phyloP scores from a whole-genome alignment of 2,797 vertebrate species.

The Anguilla megastoma region DNA sequence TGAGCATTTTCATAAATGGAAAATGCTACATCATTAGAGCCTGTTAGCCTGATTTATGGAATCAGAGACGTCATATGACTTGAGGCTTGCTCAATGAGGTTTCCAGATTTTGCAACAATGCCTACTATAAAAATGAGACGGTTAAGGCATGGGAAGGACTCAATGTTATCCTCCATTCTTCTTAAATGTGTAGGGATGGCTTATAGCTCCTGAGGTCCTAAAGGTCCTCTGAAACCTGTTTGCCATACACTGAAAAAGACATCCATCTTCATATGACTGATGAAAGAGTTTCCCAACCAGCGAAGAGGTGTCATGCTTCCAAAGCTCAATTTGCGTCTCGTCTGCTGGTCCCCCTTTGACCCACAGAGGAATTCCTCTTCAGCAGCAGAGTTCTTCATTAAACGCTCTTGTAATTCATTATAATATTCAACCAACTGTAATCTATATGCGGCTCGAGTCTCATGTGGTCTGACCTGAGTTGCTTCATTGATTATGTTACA shows the following conservation, averaged over 20 bases:
- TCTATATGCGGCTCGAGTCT: neutral
- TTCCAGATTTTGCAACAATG: neutral
- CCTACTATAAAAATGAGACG: neutral
- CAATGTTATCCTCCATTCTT: neutral
- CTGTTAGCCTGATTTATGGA: neutral
- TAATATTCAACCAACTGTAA: slow-evolving; percentile 12
- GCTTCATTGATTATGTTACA: slow-evolving; percentile 1
- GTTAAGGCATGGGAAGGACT: neutral
- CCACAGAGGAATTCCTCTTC: neutral
- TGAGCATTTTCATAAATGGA: neutral
- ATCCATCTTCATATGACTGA: neutral
- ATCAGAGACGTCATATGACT: neutral
- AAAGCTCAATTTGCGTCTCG: neutral
- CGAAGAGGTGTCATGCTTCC: neutral
- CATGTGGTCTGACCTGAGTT: neutral
- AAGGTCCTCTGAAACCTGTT: neutral
- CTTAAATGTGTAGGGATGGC: neutral
- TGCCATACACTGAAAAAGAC: neutral
- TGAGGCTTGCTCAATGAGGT: neutral
- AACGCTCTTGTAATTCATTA: neutral
- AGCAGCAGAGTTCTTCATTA: neutral
- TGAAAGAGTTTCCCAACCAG: neutral
- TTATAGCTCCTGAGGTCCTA: neutral
- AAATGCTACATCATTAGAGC: neutral
- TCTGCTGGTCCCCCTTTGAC: neutral